phyloP scores from a whole-genome alignment of 2,888 invertebrate genomes.

The Sphaerolaimus hirsutus region DNA sequence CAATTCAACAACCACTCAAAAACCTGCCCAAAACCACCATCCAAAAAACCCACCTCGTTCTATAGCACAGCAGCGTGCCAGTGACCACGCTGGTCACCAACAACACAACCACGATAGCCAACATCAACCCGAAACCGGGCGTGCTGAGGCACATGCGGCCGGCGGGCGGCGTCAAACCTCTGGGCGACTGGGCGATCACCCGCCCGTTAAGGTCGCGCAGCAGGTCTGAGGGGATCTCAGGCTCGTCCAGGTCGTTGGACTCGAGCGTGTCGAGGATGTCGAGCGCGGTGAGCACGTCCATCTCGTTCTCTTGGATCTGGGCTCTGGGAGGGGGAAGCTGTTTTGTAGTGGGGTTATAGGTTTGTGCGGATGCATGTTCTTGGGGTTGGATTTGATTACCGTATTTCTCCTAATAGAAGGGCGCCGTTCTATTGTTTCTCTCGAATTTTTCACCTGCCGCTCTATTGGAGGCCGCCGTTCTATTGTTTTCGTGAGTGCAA shows the following conservation, averaged over 20 bases:
- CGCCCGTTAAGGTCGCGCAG: conserved; percentile 1
- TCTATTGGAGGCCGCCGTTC: no score
- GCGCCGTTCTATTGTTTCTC: no score
- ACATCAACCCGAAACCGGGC: conserved; percentile 7
- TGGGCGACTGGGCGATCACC: no score
- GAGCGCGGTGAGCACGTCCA: conserved; percentile 9
- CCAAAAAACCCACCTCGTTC: background rate
- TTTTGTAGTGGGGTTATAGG: no score
- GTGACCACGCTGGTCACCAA: conserved; percentile 5
- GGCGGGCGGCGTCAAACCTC: background rate
- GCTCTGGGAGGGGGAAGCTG: no score
- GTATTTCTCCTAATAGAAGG: no score
- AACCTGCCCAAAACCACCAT: background rate
- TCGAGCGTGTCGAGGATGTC: conserved; percentile 10
- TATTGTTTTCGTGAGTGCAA: no score
- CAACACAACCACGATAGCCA: conserved; percentile 6
- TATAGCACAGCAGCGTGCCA: conserved; percentile 4
- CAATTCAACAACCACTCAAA: no score
- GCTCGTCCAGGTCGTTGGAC: background rate
- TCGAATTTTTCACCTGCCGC: no score
- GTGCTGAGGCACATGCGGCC: conserved; percentile 5
- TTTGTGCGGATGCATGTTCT: no score
- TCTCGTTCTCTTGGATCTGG: background rate
- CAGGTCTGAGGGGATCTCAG: background rate
- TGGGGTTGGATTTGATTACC: no score